These are phyloP conservation scores for Calcarius lapponicus DNA, from an alignment of 2,797 vertebrate species.

Conservation along the genomic window DNA sequence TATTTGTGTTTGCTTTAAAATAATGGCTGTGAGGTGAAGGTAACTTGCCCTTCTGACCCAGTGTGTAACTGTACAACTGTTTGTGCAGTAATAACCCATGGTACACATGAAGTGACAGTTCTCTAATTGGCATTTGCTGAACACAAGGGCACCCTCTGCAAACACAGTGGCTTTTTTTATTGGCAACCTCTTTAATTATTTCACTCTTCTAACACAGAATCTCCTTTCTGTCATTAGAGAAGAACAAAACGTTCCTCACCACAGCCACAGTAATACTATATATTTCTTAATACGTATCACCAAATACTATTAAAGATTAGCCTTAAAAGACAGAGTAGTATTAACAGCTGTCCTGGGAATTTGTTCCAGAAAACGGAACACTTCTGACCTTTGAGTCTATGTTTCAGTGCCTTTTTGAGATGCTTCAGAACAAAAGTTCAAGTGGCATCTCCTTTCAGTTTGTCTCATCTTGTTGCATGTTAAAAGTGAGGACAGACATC, in stretches of 20 bases:
- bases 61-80: background rate
- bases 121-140: slow-evolving; percentile 37
- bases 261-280: background rate
- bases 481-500: slow-evolving; percentile 20
- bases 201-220: background rate
- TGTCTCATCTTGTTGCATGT: background rate
- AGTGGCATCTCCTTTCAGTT: background rate
- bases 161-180: slow-evolving; percentile 47
- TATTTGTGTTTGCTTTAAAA: slow-evolving; percentile 42
- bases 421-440: slow-evolving; percentile 37
- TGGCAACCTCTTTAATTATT: slow-evolving; percentile 36
- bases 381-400: slow-evolving; percentile 2
- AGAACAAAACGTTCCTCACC: background rate
- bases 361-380: slow-evolving; percentile 25
- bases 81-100: slow-evolving; percentile 4
- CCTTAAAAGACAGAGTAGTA: slow-evolving; percentile 9
- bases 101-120: slow-evolving; percentile 8
- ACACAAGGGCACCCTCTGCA: background rate
- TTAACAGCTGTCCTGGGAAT: slow-evolving; percentile 42
- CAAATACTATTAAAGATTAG: slow-evolving; percentile 17
- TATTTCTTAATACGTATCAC: background rate
- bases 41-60: slow-evolving; percentile 9
- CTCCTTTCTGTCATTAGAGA: background rate
- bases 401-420: background rate
- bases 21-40: slow-evolving; percentile 8